A percentile compares a stretch with the other conserved stretches of the same genome.
phyloP scores from a whole-genome alignment of 2,113 vertebrate species.

The Podarcis raffonei region DNA sequence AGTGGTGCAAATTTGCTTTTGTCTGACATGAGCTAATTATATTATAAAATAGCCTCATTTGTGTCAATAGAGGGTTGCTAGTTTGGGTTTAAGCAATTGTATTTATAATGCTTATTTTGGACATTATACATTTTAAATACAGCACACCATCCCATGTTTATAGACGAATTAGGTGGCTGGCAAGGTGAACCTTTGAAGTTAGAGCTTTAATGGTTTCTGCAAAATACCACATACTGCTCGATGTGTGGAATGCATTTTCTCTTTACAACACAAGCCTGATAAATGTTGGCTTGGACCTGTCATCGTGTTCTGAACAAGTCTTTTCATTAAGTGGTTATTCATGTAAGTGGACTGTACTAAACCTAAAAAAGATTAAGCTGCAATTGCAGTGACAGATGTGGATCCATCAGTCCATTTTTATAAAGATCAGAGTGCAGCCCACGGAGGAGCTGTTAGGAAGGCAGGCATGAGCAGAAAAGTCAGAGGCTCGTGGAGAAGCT shows the following conservation, averaged over 20 bases:
- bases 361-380: constrained; percentile 20
- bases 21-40: not conserved
- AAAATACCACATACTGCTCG: not conserved
- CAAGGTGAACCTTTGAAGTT: not conserved
- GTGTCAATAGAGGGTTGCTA: not conserved
- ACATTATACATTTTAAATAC: not conserved
- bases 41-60: not conserved
- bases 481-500: not conserved
- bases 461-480: constrained; percentile 15
- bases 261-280: constrained; percentile 12
- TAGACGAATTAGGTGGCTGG: not conserved
- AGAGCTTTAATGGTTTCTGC: not conserved
- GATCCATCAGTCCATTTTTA: constrained; percentile 48
- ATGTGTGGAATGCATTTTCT: constrained; percentile 9
- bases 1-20: not conserved
- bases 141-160: not conserved
- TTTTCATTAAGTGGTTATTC: constrained; percentile 29
- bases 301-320: constrained; percentile 14
- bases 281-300: not conserved
- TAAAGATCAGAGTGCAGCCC: constrained; percentile 46
- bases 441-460: constrained; percentile 18
- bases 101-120: not conserved
- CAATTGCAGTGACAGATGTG: constrained; percentile 50
- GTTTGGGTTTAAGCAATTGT: not conserved
- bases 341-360: constrained; percentile 18